Evolutionary conservation across 2,797 vertebrate species (phyloP), one percentile per base, ranked within the genome.

Genomic region (Sciurus vulgaris): DNA sequence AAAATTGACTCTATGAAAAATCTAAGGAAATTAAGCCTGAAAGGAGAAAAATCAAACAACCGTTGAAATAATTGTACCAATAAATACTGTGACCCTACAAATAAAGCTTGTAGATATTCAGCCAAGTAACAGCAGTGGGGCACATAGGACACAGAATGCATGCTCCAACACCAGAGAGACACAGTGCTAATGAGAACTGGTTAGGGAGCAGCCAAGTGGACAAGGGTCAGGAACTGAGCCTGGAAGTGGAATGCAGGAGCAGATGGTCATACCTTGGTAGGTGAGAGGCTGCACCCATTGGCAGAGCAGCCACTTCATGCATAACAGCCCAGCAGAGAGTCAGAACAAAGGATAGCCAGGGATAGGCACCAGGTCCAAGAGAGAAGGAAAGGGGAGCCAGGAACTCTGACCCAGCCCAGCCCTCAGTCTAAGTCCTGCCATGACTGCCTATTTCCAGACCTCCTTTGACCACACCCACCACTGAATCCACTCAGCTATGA

Each of bases 261-360:
- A 7, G 54, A 70, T n/a, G 3, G 22, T 7, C n/a, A 51, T 63
- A 65, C 33, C 3, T 1, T 0, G 24, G 0, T 13, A 41, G 2
- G n/a, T 4, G 14, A 51, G 35, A 65, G 35, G 1, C 12, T 26
- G 18, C 28, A 13, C 8, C 70, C 63, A 14, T 35, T 91, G 65
- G 22, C 2, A 6, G 33, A 15, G 17, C 33, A 33, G 24, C 56
- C 56, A 22, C 26, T 86, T 69, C 6, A 33, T 26, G 17, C 26
- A 20, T 9, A 15, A 15, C 22, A 12, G 26, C 15, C 20, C 12
- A 20, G 22, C 38, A 56, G 69, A 35, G 49, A 17, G 20, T 41
- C 41, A 41, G 24, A 54, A 38, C 3, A 33, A 33, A 30, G 22
- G n/a, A 56, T 28, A 13, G 8, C 9, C 7, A 61, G 22, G 12